These are phyloP conservation scores for Trochalopteron elliotii DNA, from an alignment of 2,113 vertebrate species.

Conservation along the genomic window DNA sequence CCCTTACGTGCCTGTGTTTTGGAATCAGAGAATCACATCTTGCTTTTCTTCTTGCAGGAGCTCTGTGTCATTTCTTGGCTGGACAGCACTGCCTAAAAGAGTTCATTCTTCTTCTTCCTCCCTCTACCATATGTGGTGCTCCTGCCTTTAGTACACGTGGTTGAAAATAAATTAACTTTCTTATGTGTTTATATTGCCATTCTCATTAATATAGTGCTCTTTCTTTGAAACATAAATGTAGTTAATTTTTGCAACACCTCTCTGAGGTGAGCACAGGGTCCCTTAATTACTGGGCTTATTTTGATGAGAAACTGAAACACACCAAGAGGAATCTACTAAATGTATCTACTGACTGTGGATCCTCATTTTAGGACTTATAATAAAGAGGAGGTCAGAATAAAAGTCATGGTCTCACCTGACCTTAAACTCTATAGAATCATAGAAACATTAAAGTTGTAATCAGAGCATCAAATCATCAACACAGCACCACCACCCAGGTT, in stretches of 20 bases:
- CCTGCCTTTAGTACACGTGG: neutral
- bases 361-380: neutral
- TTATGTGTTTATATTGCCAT: neutral
- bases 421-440: neutral
- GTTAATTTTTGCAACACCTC: neutral
- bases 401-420: neutral
- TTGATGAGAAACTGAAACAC: neutral
- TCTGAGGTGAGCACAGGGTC: neutral
- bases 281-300: neutral
- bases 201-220: neutral
- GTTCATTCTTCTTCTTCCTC: neutral
- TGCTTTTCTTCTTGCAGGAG: neutral
- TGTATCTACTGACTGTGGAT: neutral
- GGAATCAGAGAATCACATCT: neutral
- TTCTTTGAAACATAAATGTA: neutral
- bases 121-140: neutral
- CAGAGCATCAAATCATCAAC: too few relatives aligned
- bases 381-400: neutral
- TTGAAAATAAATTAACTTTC: neutral
- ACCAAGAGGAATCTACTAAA: neutral
- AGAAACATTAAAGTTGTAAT: neutral
- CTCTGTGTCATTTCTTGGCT: fast-evolving
- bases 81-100: neutral
- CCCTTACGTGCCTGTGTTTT: neutral
- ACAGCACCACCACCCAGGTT: neutral